Evolutionary conservation across 2,888 invertebrate species (phyloP), one percentile per base, ranked within the genome.

Genomic region (Aleiodes testaceus): DNA sequence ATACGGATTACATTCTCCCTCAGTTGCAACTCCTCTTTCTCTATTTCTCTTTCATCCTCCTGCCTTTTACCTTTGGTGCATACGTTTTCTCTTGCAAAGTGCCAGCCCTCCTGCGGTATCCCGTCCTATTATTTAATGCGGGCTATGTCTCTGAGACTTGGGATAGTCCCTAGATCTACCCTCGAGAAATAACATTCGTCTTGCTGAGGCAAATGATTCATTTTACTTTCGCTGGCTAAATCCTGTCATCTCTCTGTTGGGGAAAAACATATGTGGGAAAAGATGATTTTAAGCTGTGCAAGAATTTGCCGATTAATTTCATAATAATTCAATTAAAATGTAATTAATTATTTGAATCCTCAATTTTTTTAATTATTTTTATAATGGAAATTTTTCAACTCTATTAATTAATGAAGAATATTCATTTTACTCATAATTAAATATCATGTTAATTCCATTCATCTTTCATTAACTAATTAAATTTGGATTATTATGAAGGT

Each of bases 1-100:
- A 75, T 74, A 75, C 74, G 74, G 72, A 74, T 75, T 74, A 74
- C 49, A 55, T 59, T 65, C 36, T 63, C 20, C 68, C 71, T 26
- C 22, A 14, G 55, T 36, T 26, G 3, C 18, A 49, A 45, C 20
- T 20, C n/a, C 53, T 47, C 11, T 42, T 9, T 14, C 30, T 14
- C 50, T 61, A 36, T 16, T n/a, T 16, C 18, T 20, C 20, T 66
- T 47, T 14, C 11, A 11, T 14, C 65, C 49, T 30, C 36, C 22
- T 30, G 16, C 12, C 45, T n/a, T 45, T n/a, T 12, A 2, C n/a
- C 16, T 30, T 14, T 30, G 26, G 11, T 45, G 45, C 74, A 55
- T 69, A 52, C 50, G 65, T 72, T 70, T 70, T 30, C 53, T 66
- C 66, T 70, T 61, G 16, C 26, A 16, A 14, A 64, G 49, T 49